Evolutionary conservation across 2,888 invertebrate genomes (phyloP), one percentile per base, ranked within the genome.

Genomic region (Plebejus anna): DNA sequence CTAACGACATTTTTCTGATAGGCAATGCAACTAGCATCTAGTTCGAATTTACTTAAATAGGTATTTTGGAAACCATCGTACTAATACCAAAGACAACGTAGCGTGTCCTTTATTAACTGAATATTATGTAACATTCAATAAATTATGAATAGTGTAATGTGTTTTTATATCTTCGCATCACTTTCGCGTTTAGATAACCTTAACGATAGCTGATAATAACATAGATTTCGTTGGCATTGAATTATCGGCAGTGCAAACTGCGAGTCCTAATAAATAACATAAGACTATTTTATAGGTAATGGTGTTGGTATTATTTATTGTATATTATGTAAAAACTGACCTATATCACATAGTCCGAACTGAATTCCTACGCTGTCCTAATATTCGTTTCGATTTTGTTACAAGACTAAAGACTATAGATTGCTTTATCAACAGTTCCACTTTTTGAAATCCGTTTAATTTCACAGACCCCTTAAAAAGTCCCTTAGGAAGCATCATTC

Each of bases 171-270:
- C 57, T 75, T 75, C 32, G 13, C 32, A 57, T 75, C 13, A n/a
- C 55, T 75, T 75, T 55, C 75, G 36, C 57, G 55, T 57, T 57
- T 51, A 57, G 57, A 75, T 36, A 55, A 57, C 75, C 75, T 75
- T 57, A 57, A 57, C 36, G 32, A 36, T 57, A 57, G n/a, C 36
- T 75, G 32, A 75, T 51, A 75, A 36, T 28, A 75, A 32, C n/a
- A 55, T 38, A 42, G n/a, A 51, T 57, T 57, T 32, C 4, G 57
- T n/a, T 55, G 47, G 28, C 73, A 47, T 47, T 55, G 16, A 73
- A 47, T 13, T 51, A 22, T 55, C 11, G 1, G 3, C 22, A 51
- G 1, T 70, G 47, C 66, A 28, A 47, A 66, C 32, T 51, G 16
- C 32, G 47, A 28, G 22, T 22, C 22, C 3, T 11, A 75, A 75